Evolutionary conservation across 2,113 vertebrate genomes (phyloP).

Genomic region (Cyanoramphus novaezelandiae): DNA sequence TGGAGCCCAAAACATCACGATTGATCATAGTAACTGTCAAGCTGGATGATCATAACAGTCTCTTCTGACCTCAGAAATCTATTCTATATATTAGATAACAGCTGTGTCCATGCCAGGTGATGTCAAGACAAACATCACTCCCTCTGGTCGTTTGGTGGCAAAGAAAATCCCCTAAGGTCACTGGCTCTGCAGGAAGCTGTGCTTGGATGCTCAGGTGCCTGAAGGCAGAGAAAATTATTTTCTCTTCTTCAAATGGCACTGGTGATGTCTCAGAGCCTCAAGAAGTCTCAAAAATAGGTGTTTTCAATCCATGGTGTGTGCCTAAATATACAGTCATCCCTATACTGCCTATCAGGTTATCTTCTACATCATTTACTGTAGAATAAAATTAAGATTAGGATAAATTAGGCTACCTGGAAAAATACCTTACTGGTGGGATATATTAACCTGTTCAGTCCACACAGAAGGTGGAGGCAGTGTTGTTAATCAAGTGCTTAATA

Average conservation of each 20-base stretch:
- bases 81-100: background rate
- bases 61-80: background rate
- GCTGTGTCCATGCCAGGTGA: background rate
- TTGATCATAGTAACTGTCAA: background rate
- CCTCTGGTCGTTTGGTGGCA: background rate
- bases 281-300: background rate
- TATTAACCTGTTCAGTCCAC: background rate
- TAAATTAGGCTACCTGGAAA: background rate
- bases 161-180: background rate
- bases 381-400: background rate
- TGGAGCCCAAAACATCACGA: background rate
- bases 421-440: background rate
- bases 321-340: background rate
- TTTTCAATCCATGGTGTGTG: background rate
- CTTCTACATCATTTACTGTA: background rate
- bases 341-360: too few species aligned
- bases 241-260: background rate
- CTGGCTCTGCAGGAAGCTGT: accelerated
- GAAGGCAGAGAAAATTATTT: background rate
- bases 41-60: background rate
- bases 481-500: background rate
- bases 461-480: background rate
- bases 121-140: background rate
- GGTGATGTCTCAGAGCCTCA: background rate
- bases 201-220: accelerated